Base-by-base conservation (phyloP, 2,113 vertebrate genomes). In the Cyanoramphus novaezelandiae region DNA sequence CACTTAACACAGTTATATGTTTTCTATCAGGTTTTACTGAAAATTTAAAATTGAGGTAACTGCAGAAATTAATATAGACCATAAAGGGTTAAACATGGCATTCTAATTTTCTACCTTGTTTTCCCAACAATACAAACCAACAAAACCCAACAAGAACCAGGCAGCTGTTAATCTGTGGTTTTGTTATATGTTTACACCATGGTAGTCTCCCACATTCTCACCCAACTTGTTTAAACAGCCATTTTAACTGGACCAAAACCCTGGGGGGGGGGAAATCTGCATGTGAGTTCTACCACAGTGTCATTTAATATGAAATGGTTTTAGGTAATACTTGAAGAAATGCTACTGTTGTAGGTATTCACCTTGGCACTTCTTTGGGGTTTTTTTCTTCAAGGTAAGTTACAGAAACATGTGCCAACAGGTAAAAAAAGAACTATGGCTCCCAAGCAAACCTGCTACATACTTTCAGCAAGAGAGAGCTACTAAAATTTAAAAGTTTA, bases 31-130 rank as follows among this genome's bases (percentile, higher is more conserved):
- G 21, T 87, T 97, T 94, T 75, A 83, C 50, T 44, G 60, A 72
- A 67, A 41, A 68, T 68, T 59, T 81, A 55, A 71, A 68, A 85
- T 14, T 55, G 33, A 65, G 27, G 23, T 63, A 91, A 76, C 60
- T 80, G 81, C 78, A 77, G 43, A 95, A 92, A 86, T 59, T 67
- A 92, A 64, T 55, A 88, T 85, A 96, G 78, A 91, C 92, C 29
- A 86, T 25, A 63, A 92, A 62, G 9, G 17, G 37, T 63, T 94
- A 75, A 84, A 81, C 39, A 75, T 2, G 11, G 53, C 49, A 21
- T 43, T 20, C 37, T 82, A 25, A 60, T 84, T 88, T 90, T 39
- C 91, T 84, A 53, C 60, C 68, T 82, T 25, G 43, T 16, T 81
- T 88, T 75, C 28, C 50, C 71, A 90, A 85, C 37, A 91, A 55